Base-by-base conservation (phyloP, 92 coral and sea anemone species). In the Zoanthus sansibaricus region DNA sequence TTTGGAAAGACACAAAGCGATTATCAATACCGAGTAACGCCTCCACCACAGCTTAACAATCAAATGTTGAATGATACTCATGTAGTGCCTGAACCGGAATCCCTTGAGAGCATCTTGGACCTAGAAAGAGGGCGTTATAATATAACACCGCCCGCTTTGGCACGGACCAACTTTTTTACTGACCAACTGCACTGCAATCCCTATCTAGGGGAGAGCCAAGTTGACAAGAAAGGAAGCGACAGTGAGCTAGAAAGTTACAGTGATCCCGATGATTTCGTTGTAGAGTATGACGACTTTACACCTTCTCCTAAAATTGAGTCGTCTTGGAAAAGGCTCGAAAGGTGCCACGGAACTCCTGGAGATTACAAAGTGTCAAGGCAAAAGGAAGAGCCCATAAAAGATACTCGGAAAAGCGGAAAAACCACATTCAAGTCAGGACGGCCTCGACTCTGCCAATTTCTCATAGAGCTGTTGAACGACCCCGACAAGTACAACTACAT, bases 401-500 rank as follows among this genome's bases (percentile, higher is more conserved):
- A 91, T 32, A 9, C 80, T 15, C 89, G 86, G 14, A 83, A 83
- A 78, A 58, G 86, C 32, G 62, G 61, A 51, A 88, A 91, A 49
- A 48, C 86, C 10, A 83, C 94, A 0, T 91, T 91, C 72, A 94
- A 93, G 87, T 87, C 98, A 12, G 98, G 98, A 3, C 90, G 99
- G n/a, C 99, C 99, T 6, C 94, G 99, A n/a, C 88, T 97, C 0
- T 97, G 99, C 82, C 97, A 95, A 73, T 97, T 95, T 74, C 75
- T 97, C n/a, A 77, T 97, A 14, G 99, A 97, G 71, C 83, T 97
- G 58, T 86, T 97, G 10, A 87, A 88, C 62, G 69, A 95, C 31
- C 99, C 96, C 1, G 94, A 92, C 7, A 91, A 95, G 82, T 97
- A 92, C 87, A 89, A 96, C 62, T 83, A 93, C 72, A 93, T 97